Conservation (phyloP, 2,888 invertebrate genomes). For the Pheosia tremula region DNA sequence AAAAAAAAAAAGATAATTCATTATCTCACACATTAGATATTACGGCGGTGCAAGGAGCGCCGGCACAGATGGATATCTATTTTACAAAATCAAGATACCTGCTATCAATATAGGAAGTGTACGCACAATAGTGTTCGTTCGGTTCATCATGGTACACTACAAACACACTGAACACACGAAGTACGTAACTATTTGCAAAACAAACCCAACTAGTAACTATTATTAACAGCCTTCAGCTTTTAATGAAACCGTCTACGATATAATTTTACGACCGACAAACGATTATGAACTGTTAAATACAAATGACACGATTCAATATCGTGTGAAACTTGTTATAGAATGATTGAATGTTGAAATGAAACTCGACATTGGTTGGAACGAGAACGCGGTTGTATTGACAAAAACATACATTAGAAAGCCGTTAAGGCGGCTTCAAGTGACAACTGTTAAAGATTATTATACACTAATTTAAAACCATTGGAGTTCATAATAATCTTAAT, state of each 20-base stretch:
- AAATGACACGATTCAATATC: neutral
- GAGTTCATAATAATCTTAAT: too few relatives aligned
- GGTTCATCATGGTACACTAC: conserved; percentile 35
- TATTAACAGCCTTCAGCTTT: neutral
- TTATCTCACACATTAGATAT: too few relatives aligned
- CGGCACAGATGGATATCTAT: too few relatives aligned
- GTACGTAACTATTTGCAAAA: conserved; percentile 29
- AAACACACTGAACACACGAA: conserved; percentile 5
- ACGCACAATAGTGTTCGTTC: conserved; percentile 36
- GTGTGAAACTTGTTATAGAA: neutral
- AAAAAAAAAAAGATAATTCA: too few relatives aligned
- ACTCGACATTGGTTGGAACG: conserved; percentile 21
- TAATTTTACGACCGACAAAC: neutral
- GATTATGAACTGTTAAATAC: neutral
- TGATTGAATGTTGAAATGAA: conserved; percentile 6
- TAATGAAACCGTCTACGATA: conserved; percentile 9
- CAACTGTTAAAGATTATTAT: neutral
- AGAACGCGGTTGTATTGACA: conserved; percentile 9
- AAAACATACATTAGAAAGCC: neutral
- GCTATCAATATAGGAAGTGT: conserved; percentile 44
- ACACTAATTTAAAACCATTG: too few relatives aligned
- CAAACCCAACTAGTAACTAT: conserved; percentile 15
- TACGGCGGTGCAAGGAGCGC: too few relatives aligned
- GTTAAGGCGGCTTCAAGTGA: neutral
- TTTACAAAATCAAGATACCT: conserved; percentile 43